A percentile compares a stretch with the other conserved stretches of the same genome.
These are phyloP conservation scores for Lamproptera curius DNA, from an alignment of 2,888 invertebrate genomes.

Conservation along the genomic window DNA sequence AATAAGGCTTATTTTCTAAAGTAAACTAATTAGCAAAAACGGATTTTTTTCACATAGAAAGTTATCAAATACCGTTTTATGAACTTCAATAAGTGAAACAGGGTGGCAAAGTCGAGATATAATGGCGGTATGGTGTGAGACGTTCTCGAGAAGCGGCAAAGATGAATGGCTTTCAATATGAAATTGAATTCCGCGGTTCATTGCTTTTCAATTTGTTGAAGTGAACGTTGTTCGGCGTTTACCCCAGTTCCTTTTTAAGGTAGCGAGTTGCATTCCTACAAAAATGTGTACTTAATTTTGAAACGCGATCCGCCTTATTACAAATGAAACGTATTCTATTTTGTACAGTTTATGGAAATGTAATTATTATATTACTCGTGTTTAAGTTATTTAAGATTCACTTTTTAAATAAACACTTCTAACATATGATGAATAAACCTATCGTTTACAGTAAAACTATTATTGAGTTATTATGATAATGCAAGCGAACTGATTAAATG, in stretches of 20 bases:
- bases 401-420: too few relatives aligned
- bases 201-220: conserved; percentile 80
- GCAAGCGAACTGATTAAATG: too few relatives aligned
- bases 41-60: too few relatives aligned
- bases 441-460: too few relatives aligned
- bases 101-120: conserved; percentile 70
- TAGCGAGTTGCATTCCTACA: conserved; percentile 34
- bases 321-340: too few relatives aligned
- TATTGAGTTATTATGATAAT: too few relatives aligned
- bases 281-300: conserved; percentile 5
- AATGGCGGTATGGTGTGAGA: conserved; percentile 55
- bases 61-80: conserved; percentile 39
- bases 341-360: too few relatives aligned
- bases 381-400: too few relatives aligned
- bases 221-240: conserved; percentile 68
- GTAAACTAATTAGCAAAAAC: too few relatives aligned
- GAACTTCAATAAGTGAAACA: conserved; percentile 60
- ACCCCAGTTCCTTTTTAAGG: conserved; percentile 56
- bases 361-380: too few relatives aligned
- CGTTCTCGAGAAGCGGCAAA: conserved; percentile 72
- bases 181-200: conserved; percentile 84
- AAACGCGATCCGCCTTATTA: conserved; percentile 11
- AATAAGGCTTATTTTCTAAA: too few relatives aligned
- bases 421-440: too few relatives aligned
- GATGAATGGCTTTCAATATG: conserved; percentile 81